Evolutionary conservation across 1,140 invertebrate genomes (phyloP), one percentile per base, ranked within the genome.

Genomic region (Hetaerina americana): DNA sequence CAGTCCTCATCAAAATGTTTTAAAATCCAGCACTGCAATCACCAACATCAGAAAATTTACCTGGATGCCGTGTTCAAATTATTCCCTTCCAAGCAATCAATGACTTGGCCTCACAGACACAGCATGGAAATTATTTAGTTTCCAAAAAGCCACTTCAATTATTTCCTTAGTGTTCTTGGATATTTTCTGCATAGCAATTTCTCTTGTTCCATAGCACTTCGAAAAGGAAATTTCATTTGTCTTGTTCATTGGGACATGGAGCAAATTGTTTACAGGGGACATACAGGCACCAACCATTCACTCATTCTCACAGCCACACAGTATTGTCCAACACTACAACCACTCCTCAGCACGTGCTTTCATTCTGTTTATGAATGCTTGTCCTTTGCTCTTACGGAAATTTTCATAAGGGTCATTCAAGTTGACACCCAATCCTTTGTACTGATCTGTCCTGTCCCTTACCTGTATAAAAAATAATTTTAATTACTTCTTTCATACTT

Each of bases 351-450:
- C 93, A 79, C 95, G 85, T 26, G 93, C 92, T 80, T 94, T 94
- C 95, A 98, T 98, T 77, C 95, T 85, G 71, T 93, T 94, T 71
- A 97, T 97, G 83, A 97, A 98, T 67, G 94, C 94, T 77, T 95
- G 93, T 68, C 94, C 94, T 83, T 97, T 97, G 79, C 92, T 96
- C 82, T 98, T 98, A 72, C 96, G 87, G 82, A 97, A 98, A 79
- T 94, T 95, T 82, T 98, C 96, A 79, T 96, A 99, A 0, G 96
- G 96, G 85, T 97, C 95, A 78, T 93, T 93, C 72, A 95, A 82
- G 79, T 90, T 94, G 72, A 93, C 88, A 57, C 95, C 96, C 67
- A 97, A 88, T 74, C 95, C 94, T 86, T 94, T 96, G 79, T 95
- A 97, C 83, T 93, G 90, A 80, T 97, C 95, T 72, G 88, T 88